These are phyloP conservation scores for Carpatolechia fugitivella DNA, from an alignment of 2,888 invertebrate genomes.

Conservation along the genomic window DNA sequence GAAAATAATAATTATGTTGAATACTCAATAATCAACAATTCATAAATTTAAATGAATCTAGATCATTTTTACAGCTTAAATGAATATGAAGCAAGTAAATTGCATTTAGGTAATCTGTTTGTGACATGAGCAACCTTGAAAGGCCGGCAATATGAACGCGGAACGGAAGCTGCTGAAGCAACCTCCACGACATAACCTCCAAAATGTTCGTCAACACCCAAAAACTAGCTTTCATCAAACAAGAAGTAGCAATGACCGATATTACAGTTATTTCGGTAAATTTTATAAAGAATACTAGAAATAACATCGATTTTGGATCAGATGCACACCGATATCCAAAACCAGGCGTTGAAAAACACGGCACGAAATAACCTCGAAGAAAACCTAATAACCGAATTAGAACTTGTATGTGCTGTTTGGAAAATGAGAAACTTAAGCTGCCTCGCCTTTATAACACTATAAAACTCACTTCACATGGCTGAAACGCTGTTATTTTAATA, in stretches of 20 bases:
- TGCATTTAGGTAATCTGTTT: no score
- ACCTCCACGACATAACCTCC: neutral
- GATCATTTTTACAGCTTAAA: no score
- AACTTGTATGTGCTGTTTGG: neutral
- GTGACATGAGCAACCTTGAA: no score
- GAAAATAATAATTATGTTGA: no score
- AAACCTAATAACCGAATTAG: neutral
- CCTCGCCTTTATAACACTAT: neutral
- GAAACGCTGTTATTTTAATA: slow-evolving; percentile 26
- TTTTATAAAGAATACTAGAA: no score
- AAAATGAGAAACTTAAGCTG: neutral
- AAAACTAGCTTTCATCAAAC: neutral
- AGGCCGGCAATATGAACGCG: no score
- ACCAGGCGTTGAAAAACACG: neutral
- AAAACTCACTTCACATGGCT: slow-evolving; percentile 20
- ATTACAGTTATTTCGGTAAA: neutral
- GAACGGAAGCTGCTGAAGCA: neutral
- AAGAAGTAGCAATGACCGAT: neutral
- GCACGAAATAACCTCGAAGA: neutral
- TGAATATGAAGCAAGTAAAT: no score
- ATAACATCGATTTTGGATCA: no score
- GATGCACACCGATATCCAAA: no score
- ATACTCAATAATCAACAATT: no score
- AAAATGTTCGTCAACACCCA: neutral
- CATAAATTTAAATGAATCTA: no score